Conservation (phyloP, 35 echinoderm and acorn worm genomes). For the Patiria miniata region DNA sequence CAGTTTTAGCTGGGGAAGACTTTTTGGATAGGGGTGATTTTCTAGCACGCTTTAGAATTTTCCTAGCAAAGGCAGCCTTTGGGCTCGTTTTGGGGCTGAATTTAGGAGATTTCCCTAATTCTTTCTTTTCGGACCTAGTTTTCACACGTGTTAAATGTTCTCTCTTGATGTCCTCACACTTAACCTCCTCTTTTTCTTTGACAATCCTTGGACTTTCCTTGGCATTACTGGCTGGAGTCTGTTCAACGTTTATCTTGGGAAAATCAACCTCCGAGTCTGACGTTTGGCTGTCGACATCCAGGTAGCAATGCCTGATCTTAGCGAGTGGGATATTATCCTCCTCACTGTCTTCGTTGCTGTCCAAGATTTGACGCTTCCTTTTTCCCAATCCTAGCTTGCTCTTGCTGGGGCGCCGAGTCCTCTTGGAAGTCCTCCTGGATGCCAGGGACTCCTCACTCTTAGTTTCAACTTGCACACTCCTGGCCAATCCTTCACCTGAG, state of each 20-base stretch:
- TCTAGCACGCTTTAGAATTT: slow-evolving; percentile 25
- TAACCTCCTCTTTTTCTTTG: not conserved
- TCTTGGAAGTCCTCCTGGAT: not conserved
- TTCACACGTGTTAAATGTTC: not conserved
- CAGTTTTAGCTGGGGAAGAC: slow-evolving; percentile 12
- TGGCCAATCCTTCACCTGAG: not conserved
- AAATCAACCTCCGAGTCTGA: slow-evolving; percentile 4
- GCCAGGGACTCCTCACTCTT: not conserved
- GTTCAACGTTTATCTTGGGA: not conserved
- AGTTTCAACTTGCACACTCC: not conserved
- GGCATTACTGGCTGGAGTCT: not conserved
- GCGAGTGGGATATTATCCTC: slow-evolving; percentile 53
- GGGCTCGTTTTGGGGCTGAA: slow-evolving; percentile 36
- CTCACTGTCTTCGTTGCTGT: slow-evolving; percentile 8
- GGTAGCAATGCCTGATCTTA: slow-evolving; percentile 47
- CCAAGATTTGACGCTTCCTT: not conserved
- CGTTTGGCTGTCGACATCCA: slow-evolving; percentile 50
- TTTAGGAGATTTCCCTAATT: not conserved
- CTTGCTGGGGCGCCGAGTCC: not conserved
- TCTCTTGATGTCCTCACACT: slow-evolving; percentile 4
- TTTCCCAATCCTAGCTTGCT: not conserved
- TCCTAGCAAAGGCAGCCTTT: slow-evolving; percentile 38
- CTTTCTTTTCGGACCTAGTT: not conserved
- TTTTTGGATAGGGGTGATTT: slow-evolving; percentile 24
- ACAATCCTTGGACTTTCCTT: not conserved